Percentiles rank a stretch among this genome's conserved stretches.
Conservation (phyloP, 2,888 invertebrate genomes). For the Scaptomyza tumidula region DNA sequence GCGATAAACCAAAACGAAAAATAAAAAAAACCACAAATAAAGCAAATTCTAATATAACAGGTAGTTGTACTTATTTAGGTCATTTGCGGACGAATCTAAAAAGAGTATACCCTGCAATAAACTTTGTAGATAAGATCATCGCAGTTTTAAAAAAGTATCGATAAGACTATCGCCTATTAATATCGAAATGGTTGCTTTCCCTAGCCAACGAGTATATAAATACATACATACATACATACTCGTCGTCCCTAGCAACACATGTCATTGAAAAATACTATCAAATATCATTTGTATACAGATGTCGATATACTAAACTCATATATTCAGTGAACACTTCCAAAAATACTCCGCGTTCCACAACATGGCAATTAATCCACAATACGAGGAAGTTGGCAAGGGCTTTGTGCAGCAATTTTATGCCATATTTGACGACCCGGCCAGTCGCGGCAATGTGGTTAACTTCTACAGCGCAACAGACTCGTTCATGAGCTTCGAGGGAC, state of each 20-base stretch:
- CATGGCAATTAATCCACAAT: constrained; percentile 95
- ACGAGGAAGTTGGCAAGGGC: constrained; percentile 96
- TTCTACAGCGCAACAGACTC: constrained; percentile 97
- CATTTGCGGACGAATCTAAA: neutral
- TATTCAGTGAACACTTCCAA: neutral
- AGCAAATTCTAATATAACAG: constrained; percentile 13
- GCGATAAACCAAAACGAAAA: constrained; percentile 41
- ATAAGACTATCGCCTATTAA: neutral
- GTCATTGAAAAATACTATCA: neutral
- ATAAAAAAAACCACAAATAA: constrained; percentile 30
- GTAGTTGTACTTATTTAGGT: neutral
- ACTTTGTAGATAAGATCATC: neutral
- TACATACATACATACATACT: too few relatives aligned
- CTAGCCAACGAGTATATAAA: too few relatives aligned
- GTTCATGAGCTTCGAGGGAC: constrained; percentile 98
- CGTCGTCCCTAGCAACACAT: neutral
- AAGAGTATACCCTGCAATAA: neutral
- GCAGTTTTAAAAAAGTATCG: neutral
- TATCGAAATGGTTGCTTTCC: neutral
- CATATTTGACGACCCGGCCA: constrained; percentile 93
- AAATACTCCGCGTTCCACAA: neutral
- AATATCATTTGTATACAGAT: neutral
- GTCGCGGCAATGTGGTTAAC: constrained; percentile 92
- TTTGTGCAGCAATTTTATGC: constrained; percentile 97
- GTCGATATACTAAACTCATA: constrained; percentile 1